phyloP scores from a whole-genome alignment of 2,888 invertebrate genomes.

The Drosophila stalkeri region DNA sequence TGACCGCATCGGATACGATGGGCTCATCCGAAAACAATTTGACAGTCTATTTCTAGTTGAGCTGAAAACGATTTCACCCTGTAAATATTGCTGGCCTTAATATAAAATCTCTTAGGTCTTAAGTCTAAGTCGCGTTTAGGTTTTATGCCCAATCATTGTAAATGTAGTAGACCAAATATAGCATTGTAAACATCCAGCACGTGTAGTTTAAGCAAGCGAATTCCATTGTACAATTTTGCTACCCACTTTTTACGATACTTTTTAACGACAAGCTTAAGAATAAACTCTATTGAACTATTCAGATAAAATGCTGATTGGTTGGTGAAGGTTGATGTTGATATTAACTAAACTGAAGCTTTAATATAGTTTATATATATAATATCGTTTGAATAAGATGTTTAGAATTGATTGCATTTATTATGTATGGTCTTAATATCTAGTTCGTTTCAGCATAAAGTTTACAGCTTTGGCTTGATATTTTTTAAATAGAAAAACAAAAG shows the following conservation, averaged over 20 bases:
- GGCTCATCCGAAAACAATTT: conserved; percentile 87
- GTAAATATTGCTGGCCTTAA: conserved; percentile 66
- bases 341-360: background rate
- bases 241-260: conserved; percentile 59
- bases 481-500: conserved; percentile 9
- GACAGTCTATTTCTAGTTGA: conserved; percentile 87
- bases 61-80: conserved; percentile 19
- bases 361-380: too few relatives aligned
- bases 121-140: conserved; percentile 54
- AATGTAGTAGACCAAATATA: conserved; percentile 80
- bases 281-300: conserved; percentile 39
- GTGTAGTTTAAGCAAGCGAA: conserved; percentile 59
- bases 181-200: conserved; percentile 69
- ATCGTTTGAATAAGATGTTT: background rate
- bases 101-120: conserved; percentile 38
- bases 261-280: conserved; percentile 52
- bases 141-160: conserved; percentile 54
- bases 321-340: background rate
- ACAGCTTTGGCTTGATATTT: conserved; percentile 69
- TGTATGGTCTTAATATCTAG: conserved; percentile 39
- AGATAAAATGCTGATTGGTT: background rate
- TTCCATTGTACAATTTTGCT: conserved; percentile 77
- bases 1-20: conserved; percentile 82
- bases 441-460: conserved; percentile 58
- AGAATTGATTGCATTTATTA: conserved; percentile 40